Conservation (phyloP, 2,888 invertebrate species). For the Ophonus ardosiacus region DNA sequence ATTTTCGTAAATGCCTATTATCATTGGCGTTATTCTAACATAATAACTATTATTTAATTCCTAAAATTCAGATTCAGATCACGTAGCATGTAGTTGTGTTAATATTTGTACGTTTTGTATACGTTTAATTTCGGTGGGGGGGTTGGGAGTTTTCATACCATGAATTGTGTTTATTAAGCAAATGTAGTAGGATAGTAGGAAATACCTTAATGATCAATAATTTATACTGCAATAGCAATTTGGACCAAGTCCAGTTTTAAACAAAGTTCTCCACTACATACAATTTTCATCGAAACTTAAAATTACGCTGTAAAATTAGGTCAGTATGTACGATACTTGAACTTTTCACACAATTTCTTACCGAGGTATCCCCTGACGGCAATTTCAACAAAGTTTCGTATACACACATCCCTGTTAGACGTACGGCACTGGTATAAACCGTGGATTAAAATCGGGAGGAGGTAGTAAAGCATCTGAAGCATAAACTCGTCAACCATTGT, state of each 20-base stretch:
- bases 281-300: not conserved
- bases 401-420: slow-evolving; percentile 1
- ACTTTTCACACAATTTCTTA: not conserved
- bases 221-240: not conserved
- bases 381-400: not conserved
- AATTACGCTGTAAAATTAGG: not conserved
- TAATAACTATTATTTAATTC: no score
- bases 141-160: not conserved
- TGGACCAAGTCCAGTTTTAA: not conserved
- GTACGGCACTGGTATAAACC: slow-evolving; percentile 23
- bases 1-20: no score
- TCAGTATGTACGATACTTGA: not conserved
- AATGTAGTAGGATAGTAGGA: not conserved
- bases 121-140: not conserved
- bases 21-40: no score
- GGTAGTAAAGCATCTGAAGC: not conserved
- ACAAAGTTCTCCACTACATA: not conserved
- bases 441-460: slow-evolving; percentile 21
- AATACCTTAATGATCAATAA: not conserved
- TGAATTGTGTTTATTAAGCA: not conserved
- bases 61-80: no score
- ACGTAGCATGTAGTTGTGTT: no score
- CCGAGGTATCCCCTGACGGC: slow-evolving; percentile 5
- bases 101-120: not conserved
- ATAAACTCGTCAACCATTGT: not conserved